Evolutionary conservation across 2,888 invertebrate genomes (phyloP).

Genomic region (Folsomia candida): DNA sequence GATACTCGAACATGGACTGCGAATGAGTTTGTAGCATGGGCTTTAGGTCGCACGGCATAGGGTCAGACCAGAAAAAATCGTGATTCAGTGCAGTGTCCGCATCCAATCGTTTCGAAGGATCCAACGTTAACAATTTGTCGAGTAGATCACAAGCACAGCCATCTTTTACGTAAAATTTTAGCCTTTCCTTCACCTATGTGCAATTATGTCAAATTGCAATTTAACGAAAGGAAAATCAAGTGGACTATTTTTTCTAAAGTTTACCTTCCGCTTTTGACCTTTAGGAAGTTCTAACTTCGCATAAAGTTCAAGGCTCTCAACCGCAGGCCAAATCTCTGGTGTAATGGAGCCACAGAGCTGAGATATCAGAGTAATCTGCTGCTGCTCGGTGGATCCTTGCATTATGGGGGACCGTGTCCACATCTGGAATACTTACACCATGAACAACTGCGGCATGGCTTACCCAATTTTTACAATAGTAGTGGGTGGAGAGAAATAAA

Average conservation of each 20-base stretch:
- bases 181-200: constrained; percentile 68
- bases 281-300: constrained; percentile 83
- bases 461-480: not conserved
- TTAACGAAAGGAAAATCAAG: constrained; percentile 23
- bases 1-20: constrained; percentile 92
- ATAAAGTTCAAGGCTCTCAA: constrained; percentile 82
- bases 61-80: constrained; percentile 98
- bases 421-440: constrained; percentile 60
- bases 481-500: not conserved
- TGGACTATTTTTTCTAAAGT: constrained; percentile 7
- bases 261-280: constrained; percentile 74
- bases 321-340: constrained; percentile 89
- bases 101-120: constrained; percentile 83
- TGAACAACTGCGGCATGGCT: not conserved
- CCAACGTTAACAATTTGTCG: constrained; percentile 84
- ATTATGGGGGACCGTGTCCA: constrained; percentile 91
- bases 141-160: constrained; percentile 87
- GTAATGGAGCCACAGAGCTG: constrained; percentile 95
- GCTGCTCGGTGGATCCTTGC: constrained; percentile 96
- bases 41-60: constrained; percentile 86
- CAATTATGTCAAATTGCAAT: constrained; percentile 1
- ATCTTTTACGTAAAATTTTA: constrained; percentile 87
- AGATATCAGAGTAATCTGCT: constrained; percentile 89
- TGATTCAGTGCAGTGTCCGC: constrained; percentile 93
- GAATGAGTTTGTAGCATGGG: constrained; percentile 89